Evolutionary conservation across 2,113 vertebrate species (phyloP), one percentile per base, ranked within the genome.

Genomic region (Xenus cinereus): DNA sequence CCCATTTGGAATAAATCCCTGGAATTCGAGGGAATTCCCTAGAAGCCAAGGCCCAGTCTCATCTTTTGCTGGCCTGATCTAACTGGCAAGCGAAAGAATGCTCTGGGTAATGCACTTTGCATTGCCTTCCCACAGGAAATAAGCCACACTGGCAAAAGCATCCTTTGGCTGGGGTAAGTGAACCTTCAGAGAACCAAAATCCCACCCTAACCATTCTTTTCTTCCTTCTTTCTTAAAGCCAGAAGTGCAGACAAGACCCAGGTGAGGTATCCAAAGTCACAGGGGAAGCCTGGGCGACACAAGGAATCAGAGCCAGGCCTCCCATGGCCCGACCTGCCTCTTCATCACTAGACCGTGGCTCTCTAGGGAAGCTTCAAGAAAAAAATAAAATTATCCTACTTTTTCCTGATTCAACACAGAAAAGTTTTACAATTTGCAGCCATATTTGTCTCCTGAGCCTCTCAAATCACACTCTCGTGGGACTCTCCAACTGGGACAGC

Each of bases 401-500:
- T 90, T 74, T 74, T 54, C 26, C 71, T 84, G 53, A 59, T 43
- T 53, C 59, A 83, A 73, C 59, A 68, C 7, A 80, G 84, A 21
- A 12, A 87, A 79, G 64, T 79, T 77, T 37, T 14, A 80, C 62
- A 62, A 80, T 62, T 89, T 14, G 5, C 28, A 84, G 64, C 2
- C 12, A 0, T 8, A 14, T n/a, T 7, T 81, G 13, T 30, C 71
- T 85, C 90, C 69, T 46, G 57, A 93, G 48, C 57, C 37, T 83
- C 90, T 67, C 78, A 5, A 48, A 17, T 9, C 62, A 60, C 37
- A 2, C 27, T 93, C 66, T 67, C 24, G 1, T 2, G 6, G 60
- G 73, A 35, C 37, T 64, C 56, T 68, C 66, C 96, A 89, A 32
- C 30, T 72, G 90, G 92, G 94, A 84, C 79, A 93, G 86, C 85